Base-by-base conservation (phyloP, 2,113 vertebrate species). In the Prionailurus viverrinus region DNA sequence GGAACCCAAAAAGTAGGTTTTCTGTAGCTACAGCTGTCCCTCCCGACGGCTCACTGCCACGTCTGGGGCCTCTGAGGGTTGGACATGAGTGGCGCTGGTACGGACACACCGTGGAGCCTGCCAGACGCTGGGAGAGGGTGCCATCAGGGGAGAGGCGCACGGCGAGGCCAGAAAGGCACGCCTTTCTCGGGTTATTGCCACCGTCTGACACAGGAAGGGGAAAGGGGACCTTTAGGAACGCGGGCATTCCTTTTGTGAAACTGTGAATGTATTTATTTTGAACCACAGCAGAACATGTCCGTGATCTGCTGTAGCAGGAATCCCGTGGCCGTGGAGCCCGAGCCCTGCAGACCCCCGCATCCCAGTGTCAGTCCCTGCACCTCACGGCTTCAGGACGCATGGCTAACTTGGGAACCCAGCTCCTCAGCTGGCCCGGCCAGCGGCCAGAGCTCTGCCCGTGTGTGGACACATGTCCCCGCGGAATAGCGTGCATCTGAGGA, bases 31-130 rank as follows among this genome's bases (percentile, higher is more conserved):
- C 3, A 7, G 23, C 19, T 2, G n/a, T 58, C 21, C 45, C 18
- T 23, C 48, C 3, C 10, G 15, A 11, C 31, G 7, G 19, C n/a
- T 23, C 0, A 21, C 15, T 2, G 15, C 0, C n/a, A 4, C 1
- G 3, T 23, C 5, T 45, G 15, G 55, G 86, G 27, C 9, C 39
- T 39, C n/a, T 21, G 15, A 27, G 25, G 3, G 1, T 58, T 45
- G 18, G 33, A n/a, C n/a, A 31, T 12, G 16, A 18, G 18, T 14
- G 15, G 7, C 12, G 21, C 31, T 58, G 55, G 55, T 58, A 39
- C 11, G 25, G 69, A 11, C 36, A 0, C 33, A 7, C 39, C 2
- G 13, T 29, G 29, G 9, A 18, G 31, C 5, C 5, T 25, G 16
- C 11, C 19, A 0, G 21, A 21, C 5, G 29, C 3, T 15, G 36